These are phyloP conservation scores for Aphaenogaster floridana DNA, from an alignment of 1,140 invertebrate genomes.

Conservation along the genomic window DNA sequence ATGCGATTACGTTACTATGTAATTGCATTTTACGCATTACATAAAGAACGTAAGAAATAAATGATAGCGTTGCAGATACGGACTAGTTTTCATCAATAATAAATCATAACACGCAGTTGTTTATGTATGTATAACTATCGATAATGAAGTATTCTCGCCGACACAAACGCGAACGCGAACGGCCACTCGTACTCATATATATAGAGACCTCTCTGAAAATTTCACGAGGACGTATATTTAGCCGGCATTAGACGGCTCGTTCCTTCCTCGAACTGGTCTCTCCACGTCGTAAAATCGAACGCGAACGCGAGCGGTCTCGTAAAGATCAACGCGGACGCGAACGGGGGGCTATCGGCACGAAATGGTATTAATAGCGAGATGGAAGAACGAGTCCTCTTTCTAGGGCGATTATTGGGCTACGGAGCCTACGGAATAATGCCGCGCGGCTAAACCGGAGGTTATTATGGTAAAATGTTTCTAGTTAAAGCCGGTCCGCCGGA, in stretches of 20 bases:
- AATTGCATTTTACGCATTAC: not conserved
- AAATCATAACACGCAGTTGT: not conserved
- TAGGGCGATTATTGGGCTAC: constrained; percentile 34
- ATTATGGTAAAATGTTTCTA: constrained; percentile 36
- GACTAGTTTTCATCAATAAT: not conserved
- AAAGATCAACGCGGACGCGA: constrained; percentile 35
- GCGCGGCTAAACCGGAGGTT: constrained; percentile 4
- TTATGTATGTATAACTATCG: not conserved
- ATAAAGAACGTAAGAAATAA: not conserved
- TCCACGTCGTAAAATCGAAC: constrained; percentile 43
- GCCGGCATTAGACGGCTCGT: constrained; percentile 25
- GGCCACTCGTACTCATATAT: not conserved
- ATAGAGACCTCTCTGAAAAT: constrained; percentile 12
- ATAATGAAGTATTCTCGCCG: not conserved
- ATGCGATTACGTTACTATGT: not conserved
- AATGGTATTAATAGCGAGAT: constrained; percentile 53
- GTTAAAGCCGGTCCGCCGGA: not conserved
- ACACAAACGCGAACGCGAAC: not conserved
- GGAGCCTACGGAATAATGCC: not conserved
- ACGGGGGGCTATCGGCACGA: not conserved
- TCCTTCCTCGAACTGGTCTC: constrained; percentile 19
- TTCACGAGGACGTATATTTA: constrained; percentile 44
- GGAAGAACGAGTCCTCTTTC: constrained; percentile 31
- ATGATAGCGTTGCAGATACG: not conserved
- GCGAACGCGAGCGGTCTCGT: constrained; percentile 8